Conservation (phyloP, 2,797 vertebrate genomes). For the Heterohyrax brucei region DNA sequence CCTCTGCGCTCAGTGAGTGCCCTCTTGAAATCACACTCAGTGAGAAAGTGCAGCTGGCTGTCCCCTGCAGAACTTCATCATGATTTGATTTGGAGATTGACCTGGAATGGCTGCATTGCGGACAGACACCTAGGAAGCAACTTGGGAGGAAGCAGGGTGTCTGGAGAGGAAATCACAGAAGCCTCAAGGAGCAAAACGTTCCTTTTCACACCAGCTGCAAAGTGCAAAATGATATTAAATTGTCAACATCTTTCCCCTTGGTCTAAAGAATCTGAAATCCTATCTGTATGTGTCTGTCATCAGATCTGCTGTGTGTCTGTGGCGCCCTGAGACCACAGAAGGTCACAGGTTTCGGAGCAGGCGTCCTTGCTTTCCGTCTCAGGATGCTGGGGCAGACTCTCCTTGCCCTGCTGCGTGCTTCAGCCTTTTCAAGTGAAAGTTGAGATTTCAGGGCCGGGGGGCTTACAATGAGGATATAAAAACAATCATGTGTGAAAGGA, state of each 20-base stretch:
- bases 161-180: conserved; percentile 46
- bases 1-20: rapidly evolving
- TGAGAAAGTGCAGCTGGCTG: neutral
- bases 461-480: conserved; percentile 33
- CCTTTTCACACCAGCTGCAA: conserved; percentile 75
- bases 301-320: neutral
- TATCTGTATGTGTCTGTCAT: conserved; percentile 48
- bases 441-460: neutral
- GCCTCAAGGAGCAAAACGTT: neutral
- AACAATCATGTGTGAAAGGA: neutral
- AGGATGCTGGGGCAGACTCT: neutral
- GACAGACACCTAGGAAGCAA: neutral
- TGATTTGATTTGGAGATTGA: neutral
- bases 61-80: neutral
- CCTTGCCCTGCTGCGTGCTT: neutral
- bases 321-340: neutral
- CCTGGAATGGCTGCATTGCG: neutral
- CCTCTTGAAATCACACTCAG: rapidly evolving
- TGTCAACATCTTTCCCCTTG: conserved; percentile 13
- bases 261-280: conserved; percentile 64
- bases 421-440: neutral
- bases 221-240: conserved; percentile 66
- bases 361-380: neutral
- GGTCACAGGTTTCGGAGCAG: rapidly evolving
- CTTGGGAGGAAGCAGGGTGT: neutral